A percentile compares a stretch with the other conserved stretches of the same genome.
These are phyloP conservation scores for fruit fly (Drosophila melanogaster) DNA, from an alignment of 1,140 invertebrate species.

Conservation along the genomic window Release_6_plus_ISO1_MT NT_037436.4:14106501-14107000, in stretches of 20 bases:
- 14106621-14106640: slow-evolving; percentile 98
- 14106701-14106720: slow-evolving; percentile 95
- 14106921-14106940: slow-evolving; percentile 12
- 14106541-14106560: slow-evolving; percentile 97
- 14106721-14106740: slow-evolving; percentile 61
- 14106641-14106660: slow-evolving; percentile 99
- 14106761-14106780: slow-evolving; percentile 4
- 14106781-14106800: slow-evolving; percentile 1
- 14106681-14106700: slow-evolving; percentile 98
- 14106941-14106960: slow-evolving; percentile 40
- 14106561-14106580: slow-evolving; percentile 97
- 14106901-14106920: slow-evolving; percentile 1
- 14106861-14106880: slow-evolving; percentile 27
- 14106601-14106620: slow-evolving; percentile 94
- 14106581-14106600: slow-evolving; percentile 95
- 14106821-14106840: slow-evolving; percentile 36
- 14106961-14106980: slow-evolving; percentile 72
- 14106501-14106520: slow-evolving; percentile 12
- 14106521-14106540: slow-evolving; percentile 86
- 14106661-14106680: slow-evolving; percentile 93
- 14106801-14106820: slow-evolving; percentile 48
- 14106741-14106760: slow-evolving; percentile 30
- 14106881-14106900: slow-evolving; percentile 9
- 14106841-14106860: slow-evolving; percentile 38
- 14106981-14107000: slow-evolving; percentile 71